Evolutionary conservation across 2,113 vertebrate species (phyloP), one percentile per base, ranked within the genome.

Genomic region (Herpailurus yagouaroundi): DNA sequence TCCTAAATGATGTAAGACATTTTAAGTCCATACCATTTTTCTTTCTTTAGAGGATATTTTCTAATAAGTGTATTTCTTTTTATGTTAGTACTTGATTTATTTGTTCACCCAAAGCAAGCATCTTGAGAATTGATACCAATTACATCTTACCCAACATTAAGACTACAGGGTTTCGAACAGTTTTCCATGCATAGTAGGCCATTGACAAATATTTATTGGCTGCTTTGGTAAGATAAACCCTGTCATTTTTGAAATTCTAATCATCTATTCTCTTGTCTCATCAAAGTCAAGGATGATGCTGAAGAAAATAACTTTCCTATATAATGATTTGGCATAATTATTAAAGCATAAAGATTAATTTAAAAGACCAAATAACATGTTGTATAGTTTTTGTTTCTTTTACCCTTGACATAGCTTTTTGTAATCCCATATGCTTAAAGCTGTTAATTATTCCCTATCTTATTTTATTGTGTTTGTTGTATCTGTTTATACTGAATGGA

Each of bases 301-400:
- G 13, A 87, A 48, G 77, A 76, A 80, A 91, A 90, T 25, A 80
- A 41, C 27, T 95, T 97, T 85, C 7, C 36, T 91, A 76, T 31
- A 89, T 12, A 95, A 83, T 21, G n/a, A 77, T 63, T 97, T 21
- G 38, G 1, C 31, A 57, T 57, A 57, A 57, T 57, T 57, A 19
- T 57, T 57, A 57, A 60, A 60, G 57, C 57, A 19, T 50, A 68
- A 91, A 64, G n/a, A 66, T 89, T 95, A 96, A 93, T 64, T 97
- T 96, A 31, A 89, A 95, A 92, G 4, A 77, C 41, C 23, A 89
- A 89, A 38, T 18, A 69, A 63, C 33, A 77, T 77, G 55, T 94
- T 73, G 18, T 19, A 64, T 82, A 85, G 23, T 33, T 93, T 93
- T 94, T 95, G 64, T 86, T 97, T 85, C 77, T 92, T 95, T 96